A percentile compares a stretch with the other conserved stretches of the same genome.
phyloP scores from a whole-genome alignment of 1,140 invertebrate species.

The Mamestra configurata region DNA sequence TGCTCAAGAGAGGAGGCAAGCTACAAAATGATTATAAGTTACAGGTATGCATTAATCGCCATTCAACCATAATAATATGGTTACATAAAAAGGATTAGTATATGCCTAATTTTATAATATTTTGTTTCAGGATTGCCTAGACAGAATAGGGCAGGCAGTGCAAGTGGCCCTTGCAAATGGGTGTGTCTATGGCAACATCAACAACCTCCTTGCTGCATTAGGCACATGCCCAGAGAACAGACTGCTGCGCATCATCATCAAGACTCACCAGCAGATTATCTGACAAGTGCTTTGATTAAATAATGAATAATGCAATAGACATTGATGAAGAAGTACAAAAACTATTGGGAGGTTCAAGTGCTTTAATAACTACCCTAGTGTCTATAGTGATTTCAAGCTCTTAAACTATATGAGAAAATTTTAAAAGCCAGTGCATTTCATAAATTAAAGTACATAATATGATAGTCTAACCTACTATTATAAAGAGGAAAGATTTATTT shows the following conservation, averaged over 20 bases:
- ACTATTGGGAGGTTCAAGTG: not conserved
- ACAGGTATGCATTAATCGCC: constrained; percentile 66
- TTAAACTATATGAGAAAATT: not conserved
- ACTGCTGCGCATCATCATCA: constrained; percentile 89
- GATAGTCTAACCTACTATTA: too few species aligned
- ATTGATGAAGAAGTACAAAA: not conserved
- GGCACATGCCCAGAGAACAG: constrained; percentile 89
- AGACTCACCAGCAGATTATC: constrained; percentile 84
- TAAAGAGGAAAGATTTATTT: too few species aligned
- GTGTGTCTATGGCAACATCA: constrained; percentile 93
- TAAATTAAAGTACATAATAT: too few species aligned
- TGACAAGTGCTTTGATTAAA: constrained; percentile 54
- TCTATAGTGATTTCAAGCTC: not conserved
- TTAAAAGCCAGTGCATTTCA: not conserved
- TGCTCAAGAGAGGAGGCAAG: constrained; percentile 68
- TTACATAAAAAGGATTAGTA: not conserved
- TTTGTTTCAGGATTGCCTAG: constrained; percentile 88
- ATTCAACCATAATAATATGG: not conserved
- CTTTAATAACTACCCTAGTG: not conserved
- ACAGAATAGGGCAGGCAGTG: constrained; percentile 93
- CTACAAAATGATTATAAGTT: constrained; percentile 69
- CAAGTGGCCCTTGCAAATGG: constrained; percentile 92
- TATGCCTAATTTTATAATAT: not conserved
- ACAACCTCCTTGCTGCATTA: constrained; percentile 88
- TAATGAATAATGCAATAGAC: not conserved